Percentiles rank a stretch among this genome's conserved stretches.
Conservation (phyloP, 2,888 invertebrate genomes). For the Amphipyra tragopoginis region DNA sequence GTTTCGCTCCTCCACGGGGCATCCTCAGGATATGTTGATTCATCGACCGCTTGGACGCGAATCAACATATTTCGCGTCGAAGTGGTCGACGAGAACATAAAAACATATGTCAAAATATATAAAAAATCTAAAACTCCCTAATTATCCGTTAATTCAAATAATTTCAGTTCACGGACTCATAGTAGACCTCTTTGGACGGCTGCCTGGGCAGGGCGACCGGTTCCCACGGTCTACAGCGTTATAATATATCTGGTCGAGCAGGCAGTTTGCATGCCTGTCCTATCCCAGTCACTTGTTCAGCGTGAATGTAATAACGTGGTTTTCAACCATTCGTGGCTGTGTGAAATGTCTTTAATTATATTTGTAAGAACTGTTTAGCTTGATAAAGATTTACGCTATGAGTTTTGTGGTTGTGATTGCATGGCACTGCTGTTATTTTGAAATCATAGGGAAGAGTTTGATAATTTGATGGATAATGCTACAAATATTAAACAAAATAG, state of each 20-base stretch:
- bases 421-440: too few species aligned
- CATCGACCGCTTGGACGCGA: too few species aligned
- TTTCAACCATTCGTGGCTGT: conserved; percentile 1
- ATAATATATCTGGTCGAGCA: conserved; percentile 35
- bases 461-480: too few species aligned
- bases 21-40: too few species aligned
- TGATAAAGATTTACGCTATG: not conserved
- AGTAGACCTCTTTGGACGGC: conserved; percentile 20
- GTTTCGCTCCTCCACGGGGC: too few species aligned
- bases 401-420: not conserved
- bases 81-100: too few species aligned
- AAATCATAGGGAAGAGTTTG: too few species aligned
- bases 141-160: conserved; percentile 2
- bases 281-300: conserved; percentile 32
- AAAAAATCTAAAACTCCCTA: too few species aligned
- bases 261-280: conserved; percentile 42
- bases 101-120: too few species aligned
- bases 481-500: too few species aligned
- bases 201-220: conserved; percentile 48
- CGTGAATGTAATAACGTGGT: conserved; percentile 28
- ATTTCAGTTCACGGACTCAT: not conserved
- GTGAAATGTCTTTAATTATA: conserved; percentile 8
- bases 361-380: not conserved
- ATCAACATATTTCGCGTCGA: too few species aligned
- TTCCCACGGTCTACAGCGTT: conserved; percentile 56